Evolutionary conservation across 2,888 invertebrate genomes (phyloP), one percentile per base, ranked within the genome.

Genomic region (Ormyrus nitidulus): DNA sequence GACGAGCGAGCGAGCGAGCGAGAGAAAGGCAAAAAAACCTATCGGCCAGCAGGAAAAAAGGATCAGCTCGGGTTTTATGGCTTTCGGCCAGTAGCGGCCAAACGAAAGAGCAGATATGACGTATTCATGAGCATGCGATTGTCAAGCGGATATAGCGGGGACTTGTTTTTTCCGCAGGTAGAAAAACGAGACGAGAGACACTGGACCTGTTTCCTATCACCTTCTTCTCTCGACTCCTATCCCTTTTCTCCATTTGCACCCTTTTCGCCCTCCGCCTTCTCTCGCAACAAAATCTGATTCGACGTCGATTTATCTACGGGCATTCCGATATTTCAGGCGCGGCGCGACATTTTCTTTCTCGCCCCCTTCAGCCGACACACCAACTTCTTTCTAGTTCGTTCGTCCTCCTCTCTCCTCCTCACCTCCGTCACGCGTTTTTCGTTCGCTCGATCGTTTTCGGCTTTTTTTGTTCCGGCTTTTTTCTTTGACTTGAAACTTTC

Each of bases 151-250:
- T 88, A 87, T 62, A 54, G 13, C 10, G n/a, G n/a, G 49, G 34
- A 46, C 51, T 56, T 56, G 46, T 13, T 61, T 46, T 51, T 64
- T 56, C 13, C 19, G n/a, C 44, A 0, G 51, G 66, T 13, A 76
- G 34, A 76, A n/a, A 69, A 51, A 68, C 87, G 83, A 88, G 88
- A 89, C 88, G 89, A 89, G 87, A 89, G 61, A 34, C 11, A 70
- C 86, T 84, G 88, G 89, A 90, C 89, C 88, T 87, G 89, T 89
- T 90, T 89, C 87, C 88, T 88, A 89, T 90, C 88, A 87, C 89
- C 88, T 89, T 88, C 87, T 88, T 87, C 87, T 87, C 85, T 83
- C 8, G 46, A 5, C n/a, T 44, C 66, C 51, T 13, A 11, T 58
- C 58, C 13, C 74, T 79, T 59, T 75, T 79, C 56, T 78, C 76